A percentile compares a stretch with the other conserved stretches of the same genome.
Evolutionary conservation across 2,888 invertebrate genomes (phyloP).

Genomic region (Entomobrya proxima): DNA sequence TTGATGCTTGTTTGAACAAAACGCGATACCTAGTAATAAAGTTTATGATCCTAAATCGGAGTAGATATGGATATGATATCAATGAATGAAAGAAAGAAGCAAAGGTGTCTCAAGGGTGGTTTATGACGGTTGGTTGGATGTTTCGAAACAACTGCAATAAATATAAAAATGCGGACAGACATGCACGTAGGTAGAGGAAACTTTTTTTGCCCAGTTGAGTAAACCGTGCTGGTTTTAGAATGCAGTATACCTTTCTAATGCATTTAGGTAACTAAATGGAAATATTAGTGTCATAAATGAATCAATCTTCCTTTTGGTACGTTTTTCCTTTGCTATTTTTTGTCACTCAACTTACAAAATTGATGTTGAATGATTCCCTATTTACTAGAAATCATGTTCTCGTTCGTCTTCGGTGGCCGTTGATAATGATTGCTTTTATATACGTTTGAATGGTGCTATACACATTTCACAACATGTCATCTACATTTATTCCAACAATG

Average conservation of each 20-base stretch:
- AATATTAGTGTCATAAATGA: slow-evolving; percentile 34
- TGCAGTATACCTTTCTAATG: neutral
- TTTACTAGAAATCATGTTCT: neutral
- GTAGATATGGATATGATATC: neutral
- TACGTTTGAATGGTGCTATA: neutral
- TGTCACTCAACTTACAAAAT: neutral
- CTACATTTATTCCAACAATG: slow-evolving; percentile 10
- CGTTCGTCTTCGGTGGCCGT: slow-evolving; percentile 47
- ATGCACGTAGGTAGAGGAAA: slow-evolving; percentile 36
- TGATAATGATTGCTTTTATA: slow-evolving; percentile 7
- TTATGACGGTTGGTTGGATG: slow-evolving; percentile 39
- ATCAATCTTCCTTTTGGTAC: slow-evolving; percentile 14
- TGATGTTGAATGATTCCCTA: neutral
- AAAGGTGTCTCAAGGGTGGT: slow-evolving; percentile 49
- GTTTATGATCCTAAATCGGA: neutral
- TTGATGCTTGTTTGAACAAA: neutral
- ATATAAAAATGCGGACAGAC: slow-evolving; percentile 57
- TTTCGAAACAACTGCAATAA: slow-evolving; percentile 39
- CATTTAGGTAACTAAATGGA: slow-evolving; percentile 31
- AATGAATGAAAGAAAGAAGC: neutral
- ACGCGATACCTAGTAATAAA: slow-evolving; percentile 12
- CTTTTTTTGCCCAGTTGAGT: neutral
- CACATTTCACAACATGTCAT: slow-evolving; percentile 6
- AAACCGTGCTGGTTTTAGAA: slow-evolving; percentile 13
- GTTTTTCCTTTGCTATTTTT: neutral